Evolutionary conservation across 2,888 invertebrate genomes (phyloP), one percentile per base, ranked within the genome.

Genomic region (Napeogenes sylphis): DNA sequence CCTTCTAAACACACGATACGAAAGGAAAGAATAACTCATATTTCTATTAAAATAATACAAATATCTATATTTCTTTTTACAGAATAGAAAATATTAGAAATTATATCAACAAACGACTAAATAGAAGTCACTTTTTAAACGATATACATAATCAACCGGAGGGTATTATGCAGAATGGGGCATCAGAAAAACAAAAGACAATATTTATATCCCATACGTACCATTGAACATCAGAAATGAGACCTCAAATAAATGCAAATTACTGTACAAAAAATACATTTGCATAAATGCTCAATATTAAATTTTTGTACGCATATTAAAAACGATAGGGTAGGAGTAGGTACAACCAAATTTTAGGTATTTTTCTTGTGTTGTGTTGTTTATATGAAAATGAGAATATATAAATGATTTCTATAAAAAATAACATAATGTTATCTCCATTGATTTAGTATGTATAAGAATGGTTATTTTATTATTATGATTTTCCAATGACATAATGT

Each of bases 241-340:
- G 80, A 75, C 81, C 83, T 76, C 84, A 79, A 83, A 81, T 83
- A 74, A 81, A 84, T 85, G 85, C 84, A 85, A 85, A 85, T 84
- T 78, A 72, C 71, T 58, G 66, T 63, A 72, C 70, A 80, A 81
- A 77, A 77, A 76, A 70, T 57, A 55, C 56, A 81, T 84, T 85
- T 79, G 78, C 84, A 85, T 85, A 84, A 84, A 79, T 76, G 76
- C 71, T 75, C 73, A 70, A 78, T 82, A 80, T 77, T 76, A 76
- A 73, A 77, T 72, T 74, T 76, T 78, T 74, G 77, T 76, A 73
- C 74, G 75, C 70, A 73, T 77, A 80, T 81, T 77, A 73, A 78
- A 79, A 80, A 78, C 75, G 78, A 77, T 81, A 79, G 69, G 70
- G 69, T 42, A 47, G 21, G 21, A 21, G 21, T n/a, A 14, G n/a